These are phyloP conservation scores for Macrosiphum euphorbiae DNA, from an alignment of 2,888 invertebrate genomes.

Conservation along the genomic window DNA sequence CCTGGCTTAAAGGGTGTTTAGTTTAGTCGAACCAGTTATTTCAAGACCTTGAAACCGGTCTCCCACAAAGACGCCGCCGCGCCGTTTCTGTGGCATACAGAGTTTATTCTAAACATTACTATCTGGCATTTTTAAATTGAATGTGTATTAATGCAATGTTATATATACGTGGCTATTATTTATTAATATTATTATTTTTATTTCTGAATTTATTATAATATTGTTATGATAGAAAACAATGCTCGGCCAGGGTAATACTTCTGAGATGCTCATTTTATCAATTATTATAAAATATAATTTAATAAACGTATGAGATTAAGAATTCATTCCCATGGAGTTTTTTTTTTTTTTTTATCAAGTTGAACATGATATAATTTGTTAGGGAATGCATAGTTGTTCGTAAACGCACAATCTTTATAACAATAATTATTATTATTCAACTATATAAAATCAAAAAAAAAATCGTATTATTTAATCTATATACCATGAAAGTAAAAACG, in stretches of 20 bases:
- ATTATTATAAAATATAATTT: slow-evolving; percentile 19
- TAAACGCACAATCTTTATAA: not conserved
- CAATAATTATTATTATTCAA: not conserved
- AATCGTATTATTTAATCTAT: not conserved
- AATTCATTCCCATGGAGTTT: not conserved
- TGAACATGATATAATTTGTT: not conserved
- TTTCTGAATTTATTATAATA: not conserved
- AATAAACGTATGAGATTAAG: slow-evolving; percentile 9
- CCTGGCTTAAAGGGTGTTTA: slow-evolving; percentile 58
- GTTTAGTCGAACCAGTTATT: slow-evolving; percentile 50
- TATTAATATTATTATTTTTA: slow-evolving; percentile 18
- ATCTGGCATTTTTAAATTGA: not conserved
- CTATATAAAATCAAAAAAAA: not conserved
- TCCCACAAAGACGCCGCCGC: slow-evolving; percentile 60
- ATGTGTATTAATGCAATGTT: slow-evolving; percentile 21
- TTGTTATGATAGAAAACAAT: not conserved
- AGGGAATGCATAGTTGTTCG: not conserved
- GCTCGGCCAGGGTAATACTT: not conserved
- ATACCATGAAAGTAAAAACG: not conserved
- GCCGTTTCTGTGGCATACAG: slow-evolving; percentile 54
- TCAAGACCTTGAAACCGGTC: slow-evolving; percentile 52
- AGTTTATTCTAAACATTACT: slow-evolving; percentile 17
- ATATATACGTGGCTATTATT: slow-evolving; percentile 13
- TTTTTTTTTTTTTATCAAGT: not conserved
- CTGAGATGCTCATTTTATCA: not conserved